Evolutionary conservation across 2,888 invertebrate genomes (phyloP), one percentile per base, ranked within the genome.

Genomic region (Fragum sueziense): DNA sequence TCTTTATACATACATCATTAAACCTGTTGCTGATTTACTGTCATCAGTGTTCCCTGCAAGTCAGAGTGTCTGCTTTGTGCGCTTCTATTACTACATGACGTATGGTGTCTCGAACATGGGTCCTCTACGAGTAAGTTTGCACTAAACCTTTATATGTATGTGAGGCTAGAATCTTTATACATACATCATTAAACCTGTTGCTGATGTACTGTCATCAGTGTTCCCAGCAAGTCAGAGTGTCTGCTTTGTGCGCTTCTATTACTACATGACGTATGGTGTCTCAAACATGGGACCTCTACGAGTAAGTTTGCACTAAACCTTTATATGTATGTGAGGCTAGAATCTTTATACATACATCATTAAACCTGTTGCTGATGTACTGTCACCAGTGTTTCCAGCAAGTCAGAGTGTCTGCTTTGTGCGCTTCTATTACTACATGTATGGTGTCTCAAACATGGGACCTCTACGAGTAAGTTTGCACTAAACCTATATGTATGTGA

Each of bases 81-180:
- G 91, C 25, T 89, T 91, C 84, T 90, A 84, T 85, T 91, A 90
- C 85, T 87, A 86, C 78, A 91, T 89, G 91, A n/a, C n/a, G n/a
- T 88, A 80, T 54, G 90, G 89, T 22, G 76, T 86, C 11, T 33
- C 76, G 14, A 80, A 84, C 70, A 90, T 87, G 70, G 89, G 89
- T 47, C 86, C 89, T 9, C 78, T 88, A 0, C 86, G 84, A 80
- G 89, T 90, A 84, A 67, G 80, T 54, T 4, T n/a, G n/a, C n/a
- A n/a, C n/a, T n/a, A n/a, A n/a, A n/a, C n/a, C n/a, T n/a, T n/a
- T n/a, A n/a, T n/a, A n/a, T n/a, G n/a, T n/a, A n/a, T n/a, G n/a
- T n/a, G n/a, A n/a, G n/a, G n/a, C n/a, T n/a, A n/a, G n/a, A n/a
- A n/a, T n/a, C n/a, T n/a, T n/a, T n/a, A n/a, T n/a, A n/a, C n/a